phyloP scores from a whole-genome alignment of 2,797 vertebrate genomes.

The Hafferia zeledoni region DNA sequence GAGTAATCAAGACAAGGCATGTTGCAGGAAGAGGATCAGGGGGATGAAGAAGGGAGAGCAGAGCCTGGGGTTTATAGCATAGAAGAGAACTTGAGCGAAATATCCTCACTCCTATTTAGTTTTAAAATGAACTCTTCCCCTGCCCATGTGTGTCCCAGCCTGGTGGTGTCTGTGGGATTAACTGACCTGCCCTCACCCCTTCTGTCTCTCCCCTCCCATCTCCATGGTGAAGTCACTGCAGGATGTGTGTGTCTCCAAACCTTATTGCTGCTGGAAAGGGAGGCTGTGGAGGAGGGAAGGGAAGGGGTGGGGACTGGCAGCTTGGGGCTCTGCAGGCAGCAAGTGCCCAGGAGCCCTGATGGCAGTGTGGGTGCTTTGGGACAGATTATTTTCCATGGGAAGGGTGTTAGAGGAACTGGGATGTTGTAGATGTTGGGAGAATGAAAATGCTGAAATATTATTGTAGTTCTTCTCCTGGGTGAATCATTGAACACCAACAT shows the following conservation, averaged over 20 bases:
- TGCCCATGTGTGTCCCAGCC: constrained; percentile 79
- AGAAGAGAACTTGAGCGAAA: constrained; percentile 66
- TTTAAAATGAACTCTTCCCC: constrained; percentile 81
- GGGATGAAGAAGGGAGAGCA: neutral
- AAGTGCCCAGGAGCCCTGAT: neutral
- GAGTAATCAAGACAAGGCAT: constrained; percentile 69
- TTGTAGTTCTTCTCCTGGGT: neutral
- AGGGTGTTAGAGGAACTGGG: neutral
- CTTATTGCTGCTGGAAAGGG: constrained; percentile 27
- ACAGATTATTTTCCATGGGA: neutral
- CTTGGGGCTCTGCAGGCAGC: neutral
- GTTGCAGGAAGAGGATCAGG: neutral
- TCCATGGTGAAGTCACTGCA: constrained; percentile 68
- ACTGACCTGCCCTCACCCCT: constrained; percentile 76
- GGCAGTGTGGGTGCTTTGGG: neutral
- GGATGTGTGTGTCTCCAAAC: constrained; percentile 40
- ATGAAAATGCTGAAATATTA: neutral
- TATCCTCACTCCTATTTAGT: constrained; percentile 65
- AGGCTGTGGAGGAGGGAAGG: neutral
- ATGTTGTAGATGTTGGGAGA: neutral
- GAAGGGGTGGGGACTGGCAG: neutral
- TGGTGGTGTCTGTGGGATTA: constrained; percentile 83
- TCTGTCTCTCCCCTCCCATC: constrained; percentile 52
- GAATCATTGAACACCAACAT: neutral
- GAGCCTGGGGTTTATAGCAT: constrained; percentile 59